phyloP scores from a whole-genome alignment of 2,797 vertebrate species.

The Argyrosomus regius region DNA sequence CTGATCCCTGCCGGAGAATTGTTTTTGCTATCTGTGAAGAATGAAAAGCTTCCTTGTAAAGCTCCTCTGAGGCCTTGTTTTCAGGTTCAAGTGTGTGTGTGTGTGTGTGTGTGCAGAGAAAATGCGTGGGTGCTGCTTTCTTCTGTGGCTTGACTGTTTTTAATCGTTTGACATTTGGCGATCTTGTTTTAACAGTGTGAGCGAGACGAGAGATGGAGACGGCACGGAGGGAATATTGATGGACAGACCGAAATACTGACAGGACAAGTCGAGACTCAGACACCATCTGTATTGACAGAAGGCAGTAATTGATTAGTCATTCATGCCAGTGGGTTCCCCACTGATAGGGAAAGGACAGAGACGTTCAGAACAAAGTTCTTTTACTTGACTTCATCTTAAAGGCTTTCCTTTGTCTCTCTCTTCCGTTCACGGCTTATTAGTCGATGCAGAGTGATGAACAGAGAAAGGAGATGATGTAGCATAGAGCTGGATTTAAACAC shows the following conservation, averaged over 20 bases:
- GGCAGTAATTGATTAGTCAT: constrained; percentile 76
- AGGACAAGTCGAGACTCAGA: constrained; percentile 68
- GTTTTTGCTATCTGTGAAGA: constrained; percentile 42
- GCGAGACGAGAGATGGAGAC: constrained; percentile 47
- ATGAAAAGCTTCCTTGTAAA: constrained; percentile 52
- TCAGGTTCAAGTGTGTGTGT: constrained; percentile 23
- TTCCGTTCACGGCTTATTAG: constrained; percentile 40
- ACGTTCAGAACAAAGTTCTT: constrained; percentile 54
- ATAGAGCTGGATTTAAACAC: constrained; percentile 34
- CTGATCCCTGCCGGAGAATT: constrained; percentile 54
- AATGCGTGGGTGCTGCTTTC: constrained; percentile 31
- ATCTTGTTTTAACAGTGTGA: constrained; percentile 66
- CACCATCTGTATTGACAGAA: constrained; percentile 74
- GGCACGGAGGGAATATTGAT: constrained; percentile 69
- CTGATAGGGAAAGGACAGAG: constrained; percentile 72
- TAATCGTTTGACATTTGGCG: constrained; percentile 72
- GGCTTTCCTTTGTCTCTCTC: constrained; percentile 50
- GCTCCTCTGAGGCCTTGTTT: constrained; percentile 54
- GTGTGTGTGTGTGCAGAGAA: constrained; percentile 10
- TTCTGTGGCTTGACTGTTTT: constrained; percentile 32
- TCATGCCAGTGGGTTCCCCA: constrained; percentile 61
- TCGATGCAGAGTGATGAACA: constrained; percentile 37
- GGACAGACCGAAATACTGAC: constrained; percentile 64
- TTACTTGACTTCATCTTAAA: constrained; percentile 54
- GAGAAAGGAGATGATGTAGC: constrained; percentile 21